Evolutionary conservation across 2,797 vertebrate species (phyloP).

Genomic region (Schizopygopsis pylzovi): DNA sequence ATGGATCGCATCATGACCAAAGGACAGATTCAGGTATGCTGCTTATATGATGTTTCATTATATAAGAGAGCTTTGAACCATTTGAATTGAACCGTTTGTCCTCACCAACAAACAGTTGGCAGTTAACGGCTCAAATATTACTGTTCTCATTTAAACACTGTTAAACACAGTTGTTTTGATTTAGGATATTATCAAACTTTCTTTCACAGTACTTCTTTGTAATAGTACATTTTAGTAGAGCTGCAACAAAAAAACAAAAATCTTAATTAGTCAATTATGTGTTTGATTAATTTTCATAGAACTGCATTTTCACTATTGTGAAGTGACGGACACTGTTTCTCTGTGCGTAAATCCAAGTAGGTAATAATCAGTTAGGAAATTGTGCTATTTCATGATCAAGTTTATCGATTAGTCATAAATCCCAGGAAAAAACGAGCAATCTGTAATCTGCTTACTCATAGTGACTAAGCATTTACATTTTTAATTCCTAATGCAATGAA

Average conservation of each 20-base stretch:
- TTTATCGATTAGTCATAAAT: not conserved
- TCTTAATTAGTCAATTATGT: not conserved
- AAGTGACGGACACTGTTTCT: not conserved
- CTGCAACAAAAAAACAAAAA: not conserved
- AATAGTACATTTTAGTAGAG: not conserved
- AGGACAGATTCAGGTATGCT: slow-evolving; percentile 88
- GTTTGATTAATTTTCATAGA: not conserved
- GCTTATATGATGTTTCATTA: not conserved
- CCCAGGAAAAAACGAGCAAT: not conserved
- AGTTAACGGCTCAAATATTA: too few species aligned
- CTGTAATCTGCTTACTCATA: slow-evolving; percentile 1
- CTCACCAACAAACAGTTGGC: too few species aligned
- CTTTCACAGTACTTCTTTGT: not conserved
- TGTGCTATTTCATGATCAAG: not conserved
- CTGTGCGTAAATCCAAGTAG: not conserved
- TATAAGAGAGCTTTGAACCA: not conserved
- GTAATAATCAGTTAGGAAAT: not conserved
- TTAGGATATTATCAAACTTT: not conserved
- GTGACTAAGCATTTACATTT: slow-evolving; percentile 34
- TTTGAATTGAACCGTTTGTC: too few species aligned
- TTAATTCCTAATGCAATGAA: slow-evolving; percentile 13
- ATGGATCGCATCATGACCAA: slow-evolving; percentile 87
- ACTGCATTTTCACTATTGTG: not conserved
- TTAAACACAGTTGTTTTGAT: not conserved
- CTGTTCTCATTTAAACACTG: not conserved